These are phyloP conservation scores for Troilus luridus DNA, from an alignment of 2,888 invertebrate species.

Conservation along the genomic window DNA sequence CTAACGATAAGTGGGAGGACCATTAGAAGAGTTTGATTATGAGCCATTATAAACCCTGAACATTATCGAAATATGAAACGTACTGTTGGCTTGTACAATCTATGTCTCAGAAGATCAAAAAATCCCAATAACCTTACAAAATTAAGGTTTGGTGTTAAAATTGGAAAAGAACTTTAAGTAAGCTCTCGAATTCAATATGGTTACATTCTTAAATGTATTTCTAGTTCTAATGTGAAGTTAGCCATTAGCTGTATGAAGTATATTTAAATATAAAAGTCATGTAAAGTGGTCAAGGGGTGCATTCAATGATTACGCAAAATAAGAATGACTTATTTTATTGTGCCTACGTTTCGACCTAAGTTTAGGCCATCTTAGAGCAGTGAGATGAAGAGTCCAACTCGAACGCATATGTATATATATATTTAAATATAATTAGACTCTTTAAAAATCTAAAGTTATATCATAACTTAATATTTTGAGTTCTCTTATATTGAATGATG, in stretches of 20 bases:
- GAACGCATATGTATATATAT: too few relatives aligned
- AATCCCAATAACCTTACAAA: not conserved
- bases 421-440: too few relatives aligned
- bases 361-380: too few relatives aligned
- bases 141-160: not conserved
- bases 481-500: too few relatives aligned
- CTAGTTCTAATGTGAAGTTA: not conserved
- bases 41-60: not conserved
- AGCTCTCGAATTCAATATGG: not conserved
- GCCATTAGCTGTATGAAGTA: not conserved
- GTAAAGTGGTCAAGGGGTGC: too few relatives aligned
- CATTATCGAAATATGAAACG: not conserved
- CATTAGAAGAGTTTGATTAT: not conserved
- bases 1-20: not conserved
- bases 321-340: too few relatives aligned
- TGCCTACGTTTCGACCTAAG: too few relatives aligned
- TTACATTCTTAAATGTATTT: not conserved
- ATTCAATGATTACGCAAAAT: too few relatives aligned
- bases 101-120: not conserved
- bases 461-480: too few relatives aligned
- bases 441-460: too few relatives aligned
- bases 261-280: too few relatives aligned
- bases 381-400: too few relatives aligned
- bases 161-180: not conserved
- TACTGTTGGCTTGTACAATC: not conserved